Conservation (phyloP, 2,797 vertebrate genomes). For the Catharus ustulatus region DNA sequence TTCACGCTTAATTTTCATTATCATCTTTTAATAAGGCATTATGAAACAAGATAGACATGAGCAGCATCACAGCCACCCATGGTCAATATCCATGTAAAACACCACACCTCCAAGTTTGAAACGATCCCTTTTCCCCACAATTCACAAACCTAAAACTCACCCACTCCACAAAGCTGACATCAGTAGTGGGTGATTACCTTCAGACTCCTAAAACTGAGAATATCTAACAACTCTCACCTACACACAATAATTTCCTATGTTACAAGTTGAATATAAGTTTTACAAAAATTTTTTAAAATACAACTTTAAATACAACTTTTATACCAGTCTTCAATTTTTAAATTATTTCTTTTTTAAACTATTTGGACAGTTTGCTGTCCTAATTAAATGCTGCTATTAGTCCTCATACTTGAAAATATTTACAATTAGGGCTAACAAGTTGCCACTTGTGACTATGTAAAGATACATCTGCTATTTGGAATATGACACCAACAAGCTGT, state of each 20-base stretch:
- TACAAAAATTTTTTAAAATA: not conserved
- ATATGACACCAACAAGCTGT: not conserved
- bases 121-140: not conserved
- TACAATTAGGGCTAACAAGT: not conserved
- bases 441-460: not conserved
- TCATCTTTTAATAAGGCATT: not conserved
- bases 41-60: not conserved
- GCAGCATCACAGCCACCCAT: not conserved
- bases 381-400: not conserved
- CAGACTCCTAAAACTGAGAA: not conserved
- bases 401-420: not conserved
- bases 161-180: not conserved
- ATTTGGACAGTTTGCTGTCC: not conserved
- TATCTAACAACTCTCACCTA: not conserved
- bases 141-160: not conserved
- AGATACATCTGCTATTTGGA: not conserved
- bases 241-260: not conserved
- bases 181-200: not conserved
- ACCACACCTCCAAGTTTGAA: not conserved
- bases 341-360: not conserved
- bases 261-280: not conserved
- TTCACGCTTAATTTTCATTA: not conserved
- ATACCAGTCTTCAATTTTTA: not conserved
- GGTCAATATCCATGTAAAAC: not conserved
- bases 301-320: not conserved